These are phyloP conservation scores for Drosophila pseudoobscura DNA, from an alignment of 1,140 invertebrate genomes.

Conservation along the genomic window DNA sequence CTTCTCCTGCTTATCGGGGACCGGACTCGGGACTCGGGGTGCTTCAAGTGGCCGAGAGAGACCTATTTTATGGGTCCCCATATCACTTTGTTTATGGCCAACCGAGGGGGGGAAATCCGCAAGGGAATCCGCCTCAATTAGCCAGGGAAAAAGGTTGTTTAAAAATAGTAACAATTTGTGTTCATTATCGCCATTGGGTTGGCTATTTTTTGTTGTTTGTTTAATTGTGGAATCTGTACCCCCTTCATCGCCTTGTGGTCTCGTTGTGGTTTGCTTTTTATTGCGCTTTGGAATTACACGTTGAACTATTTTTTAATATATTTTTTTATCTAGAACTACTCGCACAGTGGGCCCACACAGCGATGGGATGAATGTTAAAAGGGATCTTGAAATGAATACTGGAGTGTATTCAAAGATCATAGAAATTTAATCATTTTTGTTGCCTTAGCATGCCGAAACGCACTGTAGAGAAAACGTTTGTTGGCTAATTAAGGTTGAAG, in stretches of 20 bases:
- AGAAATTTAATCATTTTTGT: too few species aligned
- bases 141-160: constrained; percentile 24
- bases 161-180: constrained; percentile 73
- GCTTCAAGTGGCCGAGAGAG: constrained; percentile 32
- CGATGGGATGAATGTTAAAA: constrained; percentile 4
- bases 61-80: constrained; percentile 48
- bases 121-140: constrained; percentile 50
- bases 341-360: constrained; percentile 7
- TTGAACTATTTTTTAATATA: constrained; percentile 42
- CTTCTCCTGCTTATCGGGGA: constrained; percentile 53
- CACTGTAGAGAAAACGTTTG: constrained; percentile 11
- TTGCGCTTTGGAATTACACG: constrained; percentile 61
- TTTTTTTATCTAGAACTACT: constrained; percentile 33
- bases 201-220: constrained; percentile 12
- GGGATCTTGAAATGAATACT: constrained; percentile 25
- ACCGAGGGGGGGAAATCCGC: neutral
- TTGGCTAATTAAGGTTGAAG: constrained; percentile 27
- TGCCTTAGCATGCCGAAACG: neutral
- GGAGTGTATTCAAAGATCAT: neutral
- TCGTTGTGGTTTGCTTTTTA: constrained; percentile 39
- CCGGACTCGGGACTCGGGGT: constrained; percentile 20
- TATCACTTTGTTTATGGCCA: constrained; percentile 19
- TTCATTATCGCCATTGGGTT: constrained; percentile 53
- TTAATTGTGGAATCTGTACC: constrained; percentile 50
- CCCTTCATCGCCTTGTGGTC: constrained; percentile 5